Percentiles rank a stretch among this genome's conserved stretches.
Conservation (phyloP, 1,140 invertebrate genomes). For the Samia ricini region DNA sequence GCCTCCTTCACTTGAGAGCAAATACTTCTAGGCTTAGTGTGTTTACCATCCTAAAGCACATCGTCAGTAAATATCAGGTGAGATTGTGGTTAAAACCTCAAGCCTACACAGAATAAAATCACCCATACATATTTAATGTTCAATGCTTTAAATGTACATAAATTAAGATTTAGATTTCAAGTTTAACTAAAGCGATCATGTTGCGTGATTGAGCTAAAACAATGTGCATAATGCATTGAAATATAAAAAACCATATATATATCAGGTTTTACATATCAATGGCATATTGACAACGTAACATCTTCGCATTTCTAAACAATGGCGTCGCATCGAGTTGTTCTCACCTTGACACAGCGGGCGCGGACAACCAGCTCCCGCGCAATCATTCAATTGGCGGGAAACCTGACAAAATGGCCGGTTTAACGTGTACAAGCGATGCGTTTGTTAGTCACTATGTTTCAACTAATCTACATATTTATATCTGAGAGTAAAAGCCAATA, state of each 20-base stretch:
- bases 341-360: slow-evolving; percentile 58
- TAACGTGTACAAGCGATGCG: slow-evolving; percentile 4
- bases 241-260: no score
- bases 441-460: not conserved
- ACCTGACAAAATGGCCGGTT: slow-evolving; percentile 56
- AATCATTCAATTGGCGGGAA: slow-evolving; percentile 65
- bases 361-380: slow-evolving; percentile 42
- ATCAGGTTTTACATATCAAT: not conserved
- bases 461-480: not conserved
- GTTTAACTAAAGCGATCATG: not conserved
- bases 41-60: no score
- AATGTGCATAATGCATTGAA: no score
- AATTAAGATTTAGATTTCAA: not conserved
- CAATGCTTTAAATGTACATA: not conserved
- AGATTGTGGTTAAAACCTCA: no score
- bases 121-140: no score
- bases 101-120: no score
- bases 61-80: no score
- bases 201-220: not conserved
- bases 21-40: no score
- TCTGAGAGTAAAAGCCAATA: not conserved
- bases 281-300: not conserved
- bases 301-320: not conserved
- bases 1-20: no score
- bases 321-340: slow-evolving; percentile 9